A percentile compares a stretch with the other conserved stretches of the same genome.
Conservation (phyloP, 2,113 vertebrate species). For the Clarias batrachus region DNA sequence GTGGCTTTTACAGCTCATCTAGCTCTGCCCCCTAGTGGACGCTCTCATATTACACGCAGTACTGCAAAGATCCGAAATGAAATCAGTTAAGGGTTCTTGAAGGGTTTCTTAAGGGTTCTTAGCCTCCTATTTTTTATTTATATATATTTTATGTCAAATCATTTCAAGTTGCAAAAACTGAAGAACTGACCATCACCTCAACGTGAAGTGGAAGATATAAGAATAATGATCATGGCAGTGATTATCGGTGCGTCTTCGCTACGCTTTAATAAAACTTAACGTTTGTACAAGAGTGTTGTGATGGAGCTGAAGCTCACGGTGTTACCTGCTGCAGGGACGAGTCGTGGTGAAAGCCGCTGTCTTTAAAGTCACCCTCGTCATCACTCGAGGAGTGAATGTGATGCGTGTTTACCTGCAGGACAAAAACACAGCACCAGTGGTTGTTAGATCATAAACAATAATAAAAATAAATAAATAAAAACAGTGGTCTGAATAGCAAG, state of each 20-base stretch:
- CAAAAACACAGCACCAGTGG: too few relatives aligned
- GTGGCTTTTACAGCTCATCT: neutral
- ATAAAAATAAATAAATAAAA: too few relatives aligned
- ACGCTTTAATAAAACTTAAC: neutral
- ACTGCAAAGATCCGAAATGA: too few relatives aligned
- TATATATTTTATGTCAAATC: too few relatives aligned
- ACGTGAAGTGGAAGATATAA: neutral
- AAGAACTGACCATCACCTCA: neutral
- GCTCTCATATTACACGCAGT: neutral
- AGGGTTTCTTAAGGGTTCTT: neutral
- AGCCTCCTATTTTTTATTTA: neutral
- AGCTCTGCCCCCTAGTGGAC: slow-evolving; percentile 1
- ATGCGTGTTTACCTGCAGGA: slow-evolving; percentile 88
- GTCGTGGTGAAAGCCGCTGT: slow-evolving; percentile 95
- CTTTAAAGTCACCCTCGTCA: slow-evolving; percentile 98
- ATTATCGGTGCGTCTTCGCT: neutral
- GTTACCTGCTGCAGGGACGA: slow-evolving; percentile 99
- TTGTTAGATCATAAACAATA: too few relatives aligned
- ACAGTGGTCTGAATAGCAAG: too few relatives aligned
- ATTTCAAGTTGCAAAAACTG: neutral
- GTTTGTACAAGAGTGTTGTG: neutral
- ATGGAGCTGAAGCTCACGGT: slow-evolving; percentile 38
- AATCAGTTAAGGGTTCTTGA: too few relatives aligned
- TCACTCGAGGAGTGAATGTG: slow-evolving; percentile 98
- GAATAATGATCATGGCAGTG: neutral